Evolutionary conservation across 35 echinoderm and acorn worm genomes (phyloP).

Genomic region (Apostichopus japonicus): DNA sequence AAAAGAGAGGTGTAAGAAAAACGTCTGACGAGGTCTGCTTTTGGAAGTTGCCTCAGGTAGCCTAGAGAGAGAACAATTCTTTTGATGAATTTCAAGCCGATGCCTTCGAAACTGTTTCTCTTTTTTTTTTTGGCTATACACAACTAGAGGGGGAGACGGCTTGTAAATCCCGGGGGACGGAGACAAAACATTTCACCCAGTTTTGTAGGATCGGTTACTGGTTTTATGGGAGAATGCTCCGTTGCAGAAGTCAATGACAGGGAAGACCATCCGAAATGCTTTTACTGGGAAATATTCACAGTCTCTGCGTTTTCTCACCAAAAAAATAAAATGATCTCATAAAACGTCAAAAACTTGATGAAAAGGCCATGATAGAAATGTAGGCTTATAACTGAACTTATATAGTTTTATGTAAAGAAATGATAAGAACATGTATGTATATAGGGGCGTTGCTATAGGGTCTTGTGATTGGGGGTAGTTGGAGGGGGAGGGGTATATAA

Average conservation of each 20-base stretch:
- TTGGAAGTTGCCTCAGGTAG: slow-evolving; percentile 27
- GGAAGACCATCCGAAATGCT: neutral
- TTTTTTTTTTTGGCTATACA: slow-evolving; percentile 11
- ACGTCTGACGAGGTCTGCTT: neutral
- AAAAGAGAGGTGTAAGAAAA: slow-evolving; percentile 44
- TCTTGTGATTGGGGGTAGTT: no score
- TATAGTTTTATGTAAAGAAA: no score
- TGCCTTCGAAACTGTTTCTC: slow-evolving; percentile 53
- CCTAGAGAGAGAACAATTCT: neutral
- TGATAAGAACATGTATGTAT: no score
- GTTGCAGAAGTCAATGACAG: slow-evolving; percentile 45
- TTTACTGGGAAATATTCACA: no score
- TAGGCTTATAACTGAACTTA: no score
- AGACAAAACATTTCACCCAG: slow-evolving; percentile 54
- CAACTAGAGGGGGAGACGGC: slow-evolving; percentile 21
- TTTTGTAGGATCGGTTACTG: slow-evolving; percentile 39
- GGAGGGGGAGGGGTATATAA: no score
- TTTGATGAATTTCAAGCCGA: slow-evolving; percentile 2
- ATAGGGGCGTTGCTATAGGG: no score
- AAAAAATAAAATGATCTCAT: no score
- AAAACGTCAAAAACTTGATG: no score
- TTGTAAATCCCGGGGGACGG: slow-evolving; percentile 19
- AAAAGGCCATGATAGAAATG: no score
- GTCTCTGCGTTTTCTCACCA: no score
- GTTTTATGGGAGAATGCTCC: neutral